These are phyloP conservation scores for Micrasema longulum DNA, from an alignment of 1,140 invertebrate genomes.

Conservation along the genomic window DNA sequence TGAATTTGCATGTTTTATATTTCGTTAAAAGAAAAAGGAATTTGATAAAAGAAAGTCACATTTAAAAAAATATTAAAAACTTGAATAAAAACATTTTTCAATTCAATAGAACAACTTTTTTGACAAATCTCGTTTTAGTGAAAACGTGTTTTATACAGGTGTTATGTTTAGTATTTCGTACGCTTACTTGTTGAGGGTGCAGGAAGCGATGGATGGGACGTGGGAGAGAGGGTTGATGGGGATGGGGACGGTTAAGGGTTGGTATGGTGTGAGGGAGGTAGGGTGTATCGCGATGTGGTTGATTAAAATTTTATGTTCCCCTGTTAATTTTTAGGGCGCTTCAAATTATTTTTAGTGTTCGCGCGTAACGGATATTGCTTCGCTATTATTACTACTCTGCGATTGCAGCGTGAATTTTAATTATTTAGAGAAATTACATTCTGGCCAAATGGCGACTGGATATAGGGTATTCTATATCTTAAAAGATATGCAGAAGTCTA, in stretches of 20 bases:
- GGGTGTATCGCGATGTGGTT: constrained; percentile 45
- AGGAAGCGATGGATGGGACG: background rate
- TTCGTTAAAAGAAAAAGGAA: too few relatives aligned
- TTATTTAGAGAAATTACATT: background rate
- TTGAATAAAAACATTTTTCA: too few relatives aligned
- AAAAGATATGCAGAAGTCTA: too few relatives aligned
- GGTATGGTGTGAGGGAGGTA: background rate
- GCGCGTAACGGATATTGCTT: constrained; percentile 16
- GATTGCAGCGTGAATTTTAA: background rate
- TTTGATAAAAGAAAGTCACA: too few relatives aligned
- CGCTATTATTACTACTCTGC: constrained; percentile 2
- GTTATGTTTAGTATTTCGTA: background rate
- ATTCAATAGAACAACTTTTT: too few relatives aligned
- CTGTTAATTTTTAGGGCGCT: constrained; percentile 55
- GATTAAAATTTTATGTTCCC: constrained; percentile 55
- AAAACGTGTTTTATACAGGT: background rate
- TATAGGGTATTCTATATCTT: too few relatives aligned
- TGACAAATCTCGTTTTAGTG: background rate
- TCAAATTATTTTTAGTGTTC: constrained; percentile 54
- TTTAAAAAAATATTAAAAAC: background rate
- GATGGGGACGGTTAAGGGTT: background rate
- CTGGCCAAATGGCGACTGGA: background rate
- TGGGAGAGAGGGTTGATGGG: background rate
- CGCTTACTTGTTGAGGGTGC: constrained; percentile 14
- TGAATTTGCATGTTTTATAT: too few relatives aligned